phyloP scores from a whole-genome alignment of 1,140 invertebrate species.

The Sycophila sp. region DNA sequence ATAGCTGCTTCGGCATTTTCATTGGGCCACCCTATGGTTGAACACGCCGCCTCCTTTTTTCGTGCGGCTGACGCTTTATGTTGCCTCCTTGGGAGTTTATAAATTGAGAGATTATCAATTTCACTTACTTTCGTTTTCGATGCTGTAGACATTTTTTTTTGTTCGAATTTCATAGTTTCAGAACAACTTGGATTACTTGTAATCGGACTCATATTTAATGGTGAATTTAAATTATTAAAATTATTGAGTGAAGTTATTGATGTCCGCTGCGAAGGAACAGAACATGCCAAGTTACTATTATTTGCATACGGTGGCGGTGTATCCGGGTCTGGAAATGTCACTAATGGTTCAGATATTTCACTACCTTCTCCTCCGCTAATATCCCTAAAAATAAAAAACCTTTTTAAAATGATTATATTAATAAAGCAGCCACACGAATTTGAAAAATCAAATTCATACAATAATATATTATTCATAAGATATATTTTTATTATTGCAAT shows the following conservation, averaged over 20 bases:
- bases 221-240: constrained; percentile 51
- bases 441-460: too few relatives aligned
- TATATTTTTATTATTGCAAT: too few relatives aligned
- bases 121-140: constrained; percentile 79
- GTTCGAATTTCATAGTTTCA: constrained; percentile 81
- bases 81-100: too few relatives aligned
- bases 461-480: too few relatives aligned
- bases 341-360: constrained; percentile 72
- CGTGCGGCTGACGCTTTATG: too few relatives aligned
- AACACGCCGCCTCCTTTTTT: too few relatives aligned
- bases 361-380: constrained; percentile 56
- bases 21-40: too few relatives aligned
- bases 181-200: constrained; percentile 59
- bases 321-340: constrained; percentile 82
- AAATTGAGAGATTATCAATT: too few relatives aligned
- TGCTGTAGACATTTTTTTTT: constrained; percentile 80
- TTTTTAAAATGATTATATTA: too few relatives aligned
- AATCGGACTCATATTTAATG: constrained; percentile 56
- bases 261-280: constrained; percentile 64
- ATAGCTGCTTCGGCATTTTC: too few relatives aligned
- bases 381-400: constrained; percentile 51
- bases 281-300: constrained; percentile 53
- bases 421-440: too few relatives aligned
- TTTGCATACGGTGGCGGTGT: constrained; percentile 67
- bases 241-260: constrained; percentile 67